phyloP scores from a whole-genome alignment of 64 coral and sea anemone genomes.

The Montipora capricornis region DNA sequence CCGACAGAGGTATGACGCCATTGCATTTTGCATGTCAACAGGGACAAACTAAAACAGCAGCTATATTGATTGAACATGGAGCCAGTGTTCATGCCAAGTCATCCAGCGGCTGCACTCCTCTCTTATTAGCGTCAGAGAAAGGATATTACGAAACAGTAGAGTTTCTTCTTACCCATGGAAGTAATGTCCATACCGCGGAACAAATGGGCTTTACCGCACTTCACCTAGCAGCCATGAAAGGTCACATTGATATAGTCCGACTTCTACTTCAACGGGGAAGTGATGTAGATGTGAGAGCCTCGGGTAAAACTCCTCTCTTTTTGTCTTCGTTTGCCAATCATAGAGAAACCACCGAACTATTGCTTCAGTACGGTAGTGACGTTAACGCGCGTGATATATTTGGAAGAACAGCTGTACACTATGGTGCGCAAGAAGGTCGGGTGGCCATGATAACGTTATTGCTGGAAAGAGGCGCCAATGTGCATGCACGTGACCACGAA shows the following conservation, averaged over 20 bases:
- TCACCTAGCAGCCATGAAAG: constrained; percentile 79
- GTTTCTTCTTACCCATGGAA: constrained; percentile 60
- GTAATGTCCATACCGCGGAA: constrained; percentile 71
- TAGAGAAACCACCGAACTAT: constrained; percentile 57
- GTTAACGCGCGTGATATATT: constrained; percentile 81
- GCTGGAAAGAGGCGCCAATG: constrained; percentile 55
- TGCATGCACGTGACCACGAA: constrained; percentile 77
- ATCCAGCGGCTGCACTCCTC: constrained; percentile 71
- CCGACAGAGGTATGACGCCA: constrained; percentile 73
- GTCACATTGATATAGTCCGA: constrained; percentile 57
- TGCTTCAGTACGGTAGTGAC: constrained; percentile 77
- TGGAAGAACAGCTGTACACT: constrained; percentile 87
- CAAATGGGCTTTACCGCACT: constrained; percentile 88
- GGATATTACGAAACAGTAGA: constrained; percentile 71
- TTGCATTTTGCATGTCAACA: constrained; percentile 74
- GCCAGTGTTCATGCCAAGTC: constrained; percentile 68
- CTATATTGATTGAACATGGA: constrained; percentile 69
- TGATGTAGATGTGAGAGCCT: constrained; percentile 80
- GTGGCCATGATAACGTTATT: constrained; percentile 71
- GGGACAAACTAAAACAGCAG: constrained; percentile 75
- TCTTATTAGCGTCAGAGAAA: constrained; percentile 74
- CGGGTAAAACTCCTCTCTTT: constrained; percentile 80
- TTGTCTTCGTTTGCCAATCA: constrained; percentile 74
- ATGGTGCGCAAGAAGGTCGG: constrained; percentile 84
- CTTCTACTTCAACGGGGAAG: constrained; percentile 74